These are phyloP conservation scores for Esox masquinongy DNA, from an alignment of 2,797 vertebrate genomes.

Conservation along the genomic window DNA sequence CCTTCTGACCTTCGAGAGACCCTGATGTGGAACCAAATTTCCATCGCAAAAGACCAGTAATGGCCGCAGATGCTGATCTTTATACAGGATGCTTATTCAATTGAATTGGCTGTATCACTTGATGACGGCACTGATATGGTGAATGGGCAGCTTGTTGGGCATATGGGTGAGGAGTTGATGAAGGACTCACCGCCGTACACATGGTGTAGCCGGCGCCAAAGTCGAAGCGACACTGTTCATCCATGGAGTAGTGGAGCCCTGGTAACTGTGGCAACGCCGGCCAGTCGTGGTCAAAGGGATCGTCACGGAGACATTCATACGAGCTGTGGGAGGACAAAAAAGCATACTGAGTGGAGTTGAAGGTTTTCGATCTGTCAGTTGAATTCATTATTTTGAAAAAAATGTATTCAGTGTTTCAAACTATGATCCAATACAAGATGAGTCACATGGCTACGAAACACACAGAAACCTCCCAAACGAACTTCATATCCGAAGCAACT, in stretches of 20 bases:
- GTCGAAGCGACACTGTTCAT: slow-evolving; percentile 95
- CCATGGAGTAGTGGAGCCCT: slow-evolving; percentile 93
- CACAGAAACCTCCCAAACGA: neutral
- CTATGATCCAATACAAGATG: neutral
- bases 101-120: neutral
- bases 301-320: slow-evolving; percentile 87
- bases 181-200: slow-evolving; percentile 88
- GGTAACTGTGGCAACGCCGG: slow-evolving; percentile 88
- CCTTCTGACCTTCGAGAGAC: neutral
- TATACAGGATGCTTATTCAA: neutral
- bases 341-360: neutral
- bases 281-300: slow-evolving; percentile 93
- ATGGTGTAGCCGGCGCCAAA: slow-evolving; percentile 92
- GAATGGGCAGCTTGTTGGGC: neutral
- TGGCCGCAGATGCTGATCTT: neutral
- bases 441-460: neutral
- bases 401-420: too few relatives aligned
- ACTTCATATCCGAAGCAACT: neutral
- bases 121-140: neutral
- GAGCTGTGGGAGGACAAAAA: slow-evolving; percentile 67
- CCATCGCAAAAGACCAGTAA: neutral
- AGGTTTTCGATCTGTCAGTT: neutral
- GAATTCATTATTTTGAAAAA: neutral
- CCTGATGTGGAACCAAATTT: neutral
- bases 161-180: neutral